Conservation (phyloP, 2,888 invertebrate genomes). For the Caenorhabditis japonica region DNA sequence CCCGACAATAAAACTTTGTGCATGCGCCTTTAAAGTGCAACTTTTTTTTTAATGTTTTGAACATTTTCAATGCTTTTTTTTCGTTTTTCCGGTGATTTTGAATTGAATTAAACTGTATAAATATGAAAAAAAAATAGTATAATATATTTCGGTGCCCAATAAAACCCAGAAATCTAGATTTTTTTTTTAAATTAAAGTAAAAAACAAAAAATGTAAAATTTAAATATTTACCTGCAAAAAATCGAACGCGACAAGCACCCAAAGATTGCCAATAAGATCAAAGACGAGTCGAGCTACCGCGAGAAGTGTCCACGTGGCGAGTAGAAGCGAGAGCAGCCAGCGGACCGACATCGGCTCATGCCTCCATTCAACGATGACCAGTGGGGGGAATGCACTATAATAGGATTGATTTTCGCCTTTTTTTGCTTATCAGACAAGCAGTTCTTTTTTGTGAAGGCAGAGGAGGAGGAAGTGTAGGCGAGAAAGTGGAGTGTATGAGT, state of each 20-base stretch:
- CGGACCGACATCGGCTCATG: conserved; percentile 50
- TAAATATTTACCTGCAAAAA: conserved; percentile 74
- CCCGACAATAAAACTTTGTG: too few species aligned
- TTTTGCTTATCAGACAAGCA: not conserved
- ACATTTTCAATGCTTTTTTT: too few species aligned
- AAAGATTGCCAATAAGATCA: conserved; percentile 71
- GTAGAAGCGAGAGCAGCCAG: conserved; percentile 55
- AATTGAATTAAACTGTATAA: too few species aligned
- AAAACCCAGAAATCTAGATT: too few species aligned
- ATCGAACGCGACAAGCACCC: conserved; percentile 70
- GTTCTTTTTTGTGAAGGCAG: not conserved
- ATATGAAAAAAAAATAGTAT: too few species aligned
- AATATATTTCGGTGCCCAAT: too few species aligned
- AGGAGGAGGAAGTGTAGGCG: not conserved
- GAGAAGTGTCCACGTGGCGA: conserved; percentile 66
- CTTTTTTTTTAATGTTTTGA: too few species aligned
- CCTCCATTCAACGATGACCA: conserved; percentile 30
- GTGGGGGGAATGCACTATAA: not conserved
- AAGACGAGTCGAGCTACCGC: conserved; percentile 65
- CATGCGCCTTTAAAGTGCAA: too few species aligned
- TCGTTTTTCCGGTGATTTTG: too few species aligned
- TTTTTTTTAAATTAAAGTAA: too few species aligned
- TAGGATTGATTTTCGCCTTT: conserved; percentile 28
- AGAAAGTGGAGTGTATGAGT: not conserved
- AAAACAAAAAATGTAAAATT: too few species aligned